These are phyloP conservation scores for Parasteatoda tepidariorum DNA, from an alignment of 1,140 invertebrate genomes.

Conservation along the genomic window DNA sequence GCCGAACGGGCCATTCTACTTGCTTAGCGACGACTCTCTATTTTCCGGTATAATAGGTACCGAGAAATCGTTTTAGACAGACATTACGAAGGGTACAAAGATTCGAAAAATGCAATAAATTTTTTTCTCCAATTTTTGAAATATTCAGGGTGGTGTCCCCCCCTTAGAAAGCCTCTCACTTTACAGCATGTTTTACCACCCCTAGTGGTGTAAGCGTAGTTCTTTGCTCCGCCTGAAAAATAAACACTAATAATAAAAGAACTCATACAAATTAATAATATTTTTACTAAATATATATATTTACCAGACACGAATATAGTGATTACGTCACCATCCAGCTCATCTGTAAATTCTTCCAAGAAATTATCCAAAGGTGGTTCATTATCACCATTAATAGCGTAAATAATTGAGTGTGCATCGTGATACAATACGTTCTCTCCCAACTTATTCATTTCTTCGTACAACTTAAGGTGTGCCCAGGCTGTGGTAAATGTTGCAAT, in stretches of 20 bases:
- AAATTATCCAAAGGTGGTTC: neutral
- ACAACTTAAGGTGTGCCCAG: too few relatives aligned
- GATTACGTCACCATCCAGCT: neutral
- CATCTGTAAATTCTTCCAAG: neutral
- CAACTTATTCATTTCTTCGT: neutral
- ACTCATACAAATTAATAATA: too few relatives aligned
- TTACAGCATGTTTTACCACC: slow-evolving; percentile 1
- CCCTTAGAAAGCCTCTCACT: neutral
- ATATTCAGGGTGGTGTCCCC: too few relatives aligned
- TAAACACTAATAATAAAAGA: too few relatives aligned
- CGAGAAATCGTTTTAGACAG: too few relatives aligned
- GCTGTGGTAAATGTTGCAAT: neutral
- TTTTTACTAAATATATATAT: too few relatives aligned
- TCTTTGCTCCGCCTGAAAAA: neutral
- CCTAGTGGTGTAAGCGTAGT: neutral
- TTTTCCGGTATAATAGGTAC: too few relatives aligned
- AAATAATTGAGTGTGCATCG: neutral
- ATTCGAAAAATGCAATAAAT: too few relatives aligned
- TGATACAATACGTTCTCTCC: neutral
- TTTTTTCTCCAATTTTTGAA: too few relatives aligned
- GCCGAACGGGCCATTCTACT: too few relatives aligned
- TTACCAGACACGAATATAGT: neutral
- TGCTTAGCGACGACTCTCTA: too few relatives aligned
- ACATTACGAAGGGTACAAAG: too few relatives aligned
- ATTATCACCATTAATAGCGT: neutral